Conservation (phyloP, 2,888 invertebrate species). For the Eupithecia pulchellata region DNA sequence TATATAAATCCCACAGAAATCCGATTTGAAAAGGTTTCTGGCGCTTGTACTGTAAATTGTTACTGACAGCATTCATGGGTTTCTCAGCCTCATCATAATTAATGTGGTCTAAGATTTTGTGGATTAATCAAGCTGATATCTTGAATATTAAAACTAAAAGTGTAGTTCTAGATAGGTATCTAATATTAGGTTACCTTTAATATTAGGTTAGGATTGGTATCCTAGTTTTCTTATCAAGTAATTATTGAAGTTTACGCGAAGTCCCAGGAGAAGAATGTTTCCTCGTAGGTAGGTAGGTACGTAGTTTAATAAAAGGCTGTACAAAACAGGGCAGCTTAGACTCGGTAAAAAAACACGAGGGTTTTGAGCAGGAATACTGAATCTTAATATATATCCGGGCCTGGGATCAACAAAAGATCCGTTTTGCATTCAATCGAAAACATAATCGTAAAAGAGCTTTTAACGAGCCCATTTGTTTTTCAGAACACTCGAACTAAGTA, state of each 20-base stretch:
- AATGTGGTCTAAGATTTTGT: not conserved
- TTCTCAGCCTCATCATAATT: too few species aligned
- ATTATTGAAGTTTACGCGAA: not conserved
- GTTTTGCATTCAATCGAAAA: conserved; percentile 74
- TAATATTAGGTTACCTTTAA: too few species aligned
- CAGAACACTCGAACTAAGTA: conserved; percentile 48
- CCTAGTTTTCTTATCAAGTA: too few species aligned
- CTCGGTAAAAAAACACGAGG: conserved; percentile 13
- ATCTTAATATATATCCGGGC: conserved; percentile 71
- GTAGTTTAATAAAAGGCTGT: not conserved
- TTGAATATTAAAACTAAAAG: too few species aligned
- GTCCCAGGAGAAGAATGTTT: not conserved
- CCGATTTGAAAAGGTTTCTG: conserved; percentile 32
- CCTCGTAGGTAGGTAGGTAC: too few species aligned
- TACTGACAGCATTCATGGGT: conserved; percentile 6
- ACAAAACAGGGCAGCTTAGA: conserved; percentile 1
- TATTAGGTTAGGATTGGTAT: too few species aligned
- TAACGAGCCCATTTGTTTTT: conserved; percentile 68
- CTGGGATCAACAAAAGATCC: conserved; percentile 69
- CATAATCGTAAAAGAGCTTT: conserved; percentile 72
- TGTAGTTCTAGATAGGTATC: too few species aligned
- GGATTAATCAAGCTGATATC: too few species aligned
- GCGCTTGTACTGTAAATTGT: not conserved
- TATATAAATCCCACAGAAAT: conserved; percentile 39
- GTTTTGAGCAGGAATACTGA: conserved; percentile 29